Conservation (phyloP, 23 tunicate genomes). For the Styela clava region DNA sequence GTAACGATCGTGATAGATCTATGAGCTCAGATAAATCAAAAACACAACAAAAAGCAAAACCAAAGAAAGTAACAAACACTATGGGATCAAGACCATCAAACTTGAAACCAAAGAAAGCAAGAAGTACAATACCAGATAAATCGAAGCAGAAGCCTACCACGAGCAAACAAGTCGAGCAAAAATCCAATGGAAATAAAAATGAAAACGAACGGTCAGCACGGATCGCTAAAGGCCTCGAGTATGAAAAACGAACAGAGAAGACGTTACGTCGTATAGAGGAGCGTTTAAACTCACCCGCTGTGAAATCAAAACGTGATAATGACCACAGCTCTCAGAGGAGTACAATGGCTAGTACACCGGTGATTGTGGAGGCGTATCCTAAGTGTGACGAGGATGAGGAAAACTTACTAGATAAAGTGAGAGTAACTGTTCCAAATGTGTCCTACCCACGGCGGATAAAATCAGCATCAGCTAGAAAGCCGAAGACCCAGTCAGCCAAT, state of each 20-base stretch:
- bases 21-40: not conserved
- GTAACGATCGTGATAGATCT: not conserved
- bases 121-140: not conserved
- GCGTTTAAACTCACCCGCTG: not conserved
- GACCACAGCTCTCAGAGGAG: not conserved
- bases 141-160: not conserved
- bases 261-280: not conserved
- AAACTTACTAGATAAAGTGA: not conserved
- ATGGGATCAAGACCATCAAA: not conserved
- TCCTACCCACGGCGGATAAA: not conserved
- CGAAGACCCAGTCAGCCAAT: not conserved
- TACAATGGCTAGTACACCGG: slow-evolving; percentile 25
- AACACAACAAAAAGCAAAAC: not conserved
- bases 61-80: not conserved
- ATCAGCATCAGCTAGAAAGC: not conserved
- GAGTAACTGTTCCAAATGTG: not conserved
- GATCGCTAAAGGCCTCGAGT: not conserved
- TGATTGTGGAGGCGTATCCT: slow-evolving; percentile 50
- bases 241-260: not conserved
- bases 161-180: not conserved
- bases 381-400: not conserved
- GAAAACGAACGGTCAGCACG: too few species aligned
- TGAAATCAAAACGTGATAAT: not conserved
- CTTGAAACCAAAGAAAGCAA: not conserved
- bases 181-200: not conserved